Conservation (phyloP, 2,888 invertebrate species). For the Falcaria lacertinaria region DNA sequence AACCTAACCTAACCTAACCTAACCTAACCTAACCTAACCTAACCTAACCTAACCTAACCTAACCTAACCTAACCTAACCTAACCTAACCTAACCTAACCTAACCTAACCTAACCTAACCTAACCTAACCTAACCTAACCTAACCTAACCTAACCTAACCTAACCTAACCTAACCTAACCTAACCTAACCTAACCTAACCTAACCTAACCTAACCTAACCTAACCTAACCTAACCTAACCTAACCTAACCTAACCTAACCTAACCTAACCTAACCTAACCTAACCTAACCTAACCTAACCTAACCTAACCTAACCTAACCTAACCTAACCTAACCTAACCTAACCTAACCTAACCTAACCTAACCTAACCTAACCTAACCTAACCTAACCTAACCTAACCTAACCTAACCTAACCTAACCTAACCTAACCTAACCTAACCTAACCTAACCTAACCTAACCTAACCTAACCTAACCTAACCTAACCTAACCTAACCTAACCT, state of each 20-base stretch:
- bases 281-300: constrained; percentile 4
- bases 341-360: constrained; percentile 17
- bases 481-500: constrained; percentile 5
- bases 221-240: constrained; percentile 13
- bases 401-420: constrained; percentile 8
- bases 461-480: neutral
- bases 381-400: constrained; percentile 2
- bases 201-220: constrained; percentile 16
- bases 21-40: neutral
- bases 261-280: constrained; percentile 2
- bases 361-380: constrained; percentile 9
- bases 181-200: constrained; percentile 17
- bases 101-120: constrained; percentile 11
- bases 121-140: constrained; percentile 15
- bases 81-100: constrained; percentile 11
- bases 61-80: constrained; percentile 11
- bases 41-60: constrained; percentile 7
- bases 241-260: constrained; percentile 3
- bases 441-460: neutral
- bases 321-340: constrained; percentile 14
- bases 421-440: constrained; percentile 7
- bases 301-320: constrained; percentile 9
- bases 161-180: constrained; percentile 18
- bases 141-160: constrained; percentile 16
- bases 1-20: constrained; percentile 14